A percentile compares a stretch with the other conserved stretches of the same genome.
Evolutionary conservation across 1,140 invertebrate genomes (phyloP).

Genomic region (Macrocentrus cingulum): DNA sequence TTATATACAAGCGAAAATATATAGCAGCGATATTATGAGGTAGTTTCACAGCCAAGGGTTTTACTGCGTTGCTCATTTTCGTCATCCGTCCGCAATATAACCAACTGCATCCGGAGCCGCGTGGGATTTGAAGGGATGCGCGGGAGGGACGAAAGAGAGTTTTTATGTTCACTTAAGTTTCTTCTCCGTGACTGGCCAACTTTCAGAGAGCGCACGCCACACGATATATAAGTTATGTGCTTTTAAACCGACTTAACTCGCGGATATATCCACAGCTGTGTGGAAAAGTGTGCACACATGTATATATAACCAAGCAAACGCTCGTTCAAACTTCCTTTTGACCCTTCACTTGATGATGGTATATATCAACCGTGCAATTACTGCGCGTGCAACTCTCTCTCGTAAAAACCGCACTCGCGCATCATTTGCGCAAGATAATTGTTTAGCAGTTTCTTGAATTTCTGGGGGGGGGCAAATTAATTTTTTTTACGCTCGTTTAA

Average conservation of each 20-base stretch:
- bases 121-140: neutral
- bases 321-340: neutral
- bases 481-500: too few relatives aligned
- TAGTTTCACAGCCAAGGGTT: constrained; percentile 16
- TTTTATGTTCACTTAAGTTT: constrained; percentile 19
- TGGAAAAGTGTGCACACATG: neutral
- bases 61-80: constrained; percentile 15
- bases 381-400: too few relatives aligned
- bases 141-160: constrained; percentile 7
- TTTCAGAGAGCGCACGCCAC: constrained; percentile 1
- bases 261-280: neutral
- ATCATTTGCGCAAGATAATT: too few relatives aligned
- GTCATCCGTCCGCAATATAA: constrained; percentile 19
- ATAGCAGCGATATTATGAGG: constrained; percentile 8
- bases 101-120: constrained; percentile 1
- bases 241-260: constrained; percentile 13
- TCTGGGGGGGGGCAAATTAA: too few relatives aligned
- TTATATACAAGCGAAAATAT: constrained; percentile 9
- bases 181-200: constrained; percentile 8
- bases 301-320: neutral
- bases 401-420: too few relatives aligned
- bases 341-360: too few relatives aligned
- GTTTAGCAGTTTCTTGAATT: too few relatives aligned
- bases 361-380: too few relatives aligned
- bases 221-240: neutral